Percentiles rank a stretch among this genome's conserved stretches.
These are phyloP conservation scores for Maniola jurtina DNA, from an alignment of 1,140 invertebrate species.

Conservation along the genomic window DNA sequence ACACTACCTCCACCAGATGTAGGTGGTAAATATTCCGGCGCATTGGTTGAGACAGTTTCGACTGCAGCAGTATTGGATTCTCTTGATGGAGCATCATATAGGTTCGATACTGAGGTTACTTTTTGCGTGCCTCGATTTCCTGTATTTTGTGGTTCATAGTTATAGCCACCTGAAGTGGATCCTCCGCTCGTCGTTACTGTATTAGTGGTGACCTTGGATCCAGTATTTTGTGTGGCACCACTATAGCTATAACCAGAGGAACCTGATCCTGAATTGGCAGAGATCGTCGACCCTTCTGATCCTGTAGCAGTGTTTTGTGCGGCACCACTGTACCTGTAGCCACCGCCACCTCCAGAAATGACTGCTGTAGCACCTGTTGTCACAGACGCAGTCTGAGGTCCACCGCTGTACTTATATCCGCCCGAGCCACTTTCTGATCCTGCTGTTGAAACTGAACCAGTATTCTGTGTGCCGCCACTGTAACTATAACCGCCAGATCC, in stretches of 20 bases:
- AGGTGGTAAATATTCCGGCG: constrained; percentile 56
- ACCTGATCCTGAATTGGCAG: background rate
- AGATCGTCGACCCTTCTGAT: background rate
- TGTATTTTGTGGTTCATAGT: constrained; percentile 22
- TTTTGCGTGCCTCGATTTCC: constrained; percentile 14
- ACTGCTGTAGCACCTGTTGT: constrained; percentile 2
- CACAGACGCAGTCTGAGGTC: background rate
- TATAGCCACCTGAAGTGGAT: constrained; percentile 20
- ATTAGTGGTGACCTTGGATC: background rate
- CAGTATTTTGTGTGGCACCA: constrained; percentile 24
- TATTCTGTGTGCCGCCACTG: constrained; percentile 12
- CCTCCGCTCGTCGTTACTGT: background rate
- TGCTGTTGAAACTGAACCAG: background rate
- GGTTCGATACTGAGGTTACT: constrained; percentile 16
- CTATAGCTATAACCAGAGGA: constrained; percentile 29
- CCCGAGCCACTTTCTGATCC: background rate
- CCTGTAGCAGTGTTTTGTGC: background rate
- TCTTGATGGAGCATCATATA: constrained; percentile 8
- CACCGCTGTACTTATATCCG: background rate
- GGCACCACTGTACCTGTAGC: constrained; percentile 2
- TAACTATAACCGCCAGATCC: constrained; percentile 9
- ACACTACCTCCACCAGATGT: constrained; percentile 25
- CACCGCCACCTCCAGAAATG: background rate
- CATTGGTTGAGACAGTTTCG: constrained; percentile 44
- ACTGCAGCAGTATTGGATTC: constrained; percentile 11